phyloP scores from a whole-genome alignment of 2,797 vertebrate genomes.

The Enteromius treurensis region DNA sequence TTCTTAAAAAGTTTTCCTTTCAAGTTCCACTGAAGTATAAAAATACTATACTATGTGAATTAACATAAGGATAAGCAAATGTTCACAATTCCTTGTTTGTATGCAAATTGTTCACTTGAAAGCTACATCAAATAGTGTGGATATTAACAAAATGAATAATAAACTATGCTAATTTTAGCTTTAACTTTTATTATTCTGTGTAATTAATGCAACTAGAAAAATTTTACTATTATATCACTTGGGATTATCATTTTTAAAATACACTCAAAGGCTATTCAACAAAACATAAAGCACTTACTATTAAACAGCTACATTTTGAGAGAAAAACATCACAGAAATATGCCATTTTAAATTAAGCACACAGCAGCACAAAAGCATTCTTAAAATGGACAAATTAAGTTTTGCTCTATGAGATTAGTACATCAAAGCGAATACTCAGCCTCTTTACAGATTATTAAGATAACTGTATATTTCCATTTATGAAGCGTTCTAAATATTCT shows the following conservation, averaged over 20 bases:
- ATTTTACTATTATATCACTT: background rate
- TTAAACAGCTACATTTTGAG: conserved; percentile 69
- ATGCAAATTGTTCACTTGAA: background rate
- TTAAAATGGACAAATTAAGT: background rate
- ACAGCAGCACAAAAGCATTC: background rate
- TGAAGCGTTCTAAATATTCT: background rate
- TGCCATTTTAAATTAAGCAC: conserved; percentile 59
- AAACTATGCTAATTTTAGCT: background rate
- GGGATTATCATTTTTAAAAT: conserved; percentile 1
- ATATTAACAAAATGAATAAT: background rate
- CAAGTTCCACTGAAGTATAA: background rate
- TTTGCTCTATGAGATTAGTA: background rate
- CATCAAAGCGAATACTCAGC: background rate
- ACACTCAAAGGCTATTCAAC: background rate
- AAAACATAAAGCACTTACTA: conserved; percentile 68
- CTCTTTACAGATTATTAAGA: conserved; percentile 7
- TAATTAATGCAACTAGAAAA: background rate
- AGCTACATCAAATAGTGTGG: background rate
- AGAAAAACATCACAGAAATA: background rate
- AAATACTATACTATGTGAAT: background rate
- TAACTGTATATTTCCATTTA: background rate
- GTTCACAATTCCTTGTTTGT: background rate
- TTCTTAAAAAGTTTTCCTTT: background rate
- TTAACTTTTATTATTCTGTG: background rate
- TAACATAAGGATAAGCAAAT: background rate